Base-by-base conservation (phyloP, 2,113 vertebrate genomes). In the Mormoops blainvillei region DNA sequence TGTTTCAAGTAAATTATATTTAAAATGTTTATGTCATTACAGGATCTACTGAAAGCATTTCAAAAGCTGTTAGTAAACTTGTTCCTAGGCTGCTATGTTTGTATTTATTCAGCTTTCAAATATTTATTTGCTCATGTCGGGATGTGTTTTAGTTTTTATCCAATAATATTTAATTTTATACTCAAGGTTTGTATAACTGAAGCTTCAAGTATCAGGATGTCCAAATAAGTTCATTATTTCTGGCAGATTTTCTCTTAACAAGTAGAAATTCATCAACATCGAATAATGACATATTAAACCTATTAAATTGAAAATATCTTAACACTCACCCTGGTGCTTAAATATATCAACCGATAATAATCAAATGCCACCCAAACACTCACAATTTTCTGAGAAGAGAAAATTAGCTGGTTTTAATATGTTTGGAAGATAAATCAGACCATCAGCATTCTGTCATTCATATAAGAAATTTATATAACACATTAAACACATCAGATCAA, bases 261-360 rank as follows among this genome's bases (percentile, higher is more conserved):
- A 98, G 94, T 96, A 97, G 89, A 98, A 98, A 98, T 98, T 98
- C 96, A 98, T 98, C 97, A 98, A 95, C 92, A 96, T 87, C 56
- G 77, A 98, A 98, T 98, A 98, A 98, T 97, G 97, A 97, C 97
- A 98, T 97, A 97, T 98, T 97, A 98, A 98, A 98, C 95, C 94
- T 98, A 98, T 98, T 98, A 98, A 94, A 97, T 97, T 98, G 97
- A 97, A 98, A 98, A 98, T 98, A 98, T 97, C 97, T 98, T 98
- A 96, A 93, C 96, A 96, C 87, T 97, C 89, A 97, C 84, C 94
- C 90, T 94, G 68, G 90, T 98, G 96, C 97, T 98, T 97, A 97
- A 97, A 96, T 97, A 96, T 97, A 95, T 96, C 97, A 98, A 89
- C 95, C 96, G 98, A 91, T 98, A 97, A 97, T 98, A 98, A 98